Percentiles rank a stretch among this genome's conserved stretches.
phyloP scores from a whole-genome alignment of 2,113 vertebrate genomes.

The Neogale vison region DNA sequence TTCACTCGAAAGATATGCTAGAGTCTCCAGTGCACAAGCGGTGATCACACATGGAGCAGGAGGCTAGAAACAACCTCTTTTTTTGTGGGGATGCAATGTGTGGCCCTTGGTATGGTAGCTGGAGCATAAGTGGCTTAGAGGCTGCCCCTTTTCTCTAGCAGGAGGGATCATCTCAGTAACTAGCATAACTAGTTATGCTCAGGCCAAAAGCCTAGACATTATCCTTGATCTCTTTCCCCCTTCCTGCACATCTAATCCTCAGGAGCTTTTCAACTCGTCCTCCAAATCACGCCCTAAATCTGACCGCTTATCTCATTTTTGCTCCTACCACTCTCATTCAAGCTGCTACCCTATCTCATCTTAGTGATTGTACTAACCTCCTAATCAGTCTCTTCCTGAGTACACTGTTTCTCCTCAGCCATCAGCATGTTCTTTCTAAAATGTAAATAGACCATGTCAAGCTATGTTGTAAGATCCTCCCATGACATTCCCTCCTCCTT shows the following conservation, averaged over 20 bases:
- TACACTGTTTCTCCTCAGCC: background rate
- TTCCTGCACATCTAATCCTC: background rate
- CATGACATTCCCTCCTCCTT: background rate
- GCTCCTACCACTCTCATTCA: background rate
- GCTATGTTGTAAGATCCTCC: background rate
- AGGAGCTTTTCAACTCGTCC: background rate
- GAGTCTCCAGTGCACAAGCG: background rate
- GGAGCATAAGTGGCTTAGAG: background rate
- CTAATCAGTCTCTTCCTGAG: background rate
- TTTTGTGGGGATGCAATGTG: background rate
- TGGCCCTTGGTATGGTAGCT: too few species aligned
- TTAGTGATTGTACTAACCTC: background rate
- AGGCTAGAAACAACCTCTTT: background rate
- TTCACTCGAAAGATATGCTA: background rate
- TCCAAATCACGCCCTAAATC: background rate
- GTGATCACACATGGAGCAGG: background rate
- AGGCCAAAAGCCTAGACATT: background rate
- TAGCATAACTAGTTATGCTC: background rate
- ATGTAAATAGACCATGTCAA: background rate
- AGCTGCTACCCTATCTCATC: background rate
- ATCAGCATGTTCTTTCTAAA: background rate
- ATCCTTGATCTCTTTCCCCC: background rate
- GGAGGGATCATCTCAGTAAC: background rate
- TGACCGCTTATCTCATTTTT: background rate
- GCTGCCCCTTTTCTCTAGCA: background rate